Conservation (phyloP, 2,888 invertebrate genomes). For the Spodoptera littoralis region DNA sequence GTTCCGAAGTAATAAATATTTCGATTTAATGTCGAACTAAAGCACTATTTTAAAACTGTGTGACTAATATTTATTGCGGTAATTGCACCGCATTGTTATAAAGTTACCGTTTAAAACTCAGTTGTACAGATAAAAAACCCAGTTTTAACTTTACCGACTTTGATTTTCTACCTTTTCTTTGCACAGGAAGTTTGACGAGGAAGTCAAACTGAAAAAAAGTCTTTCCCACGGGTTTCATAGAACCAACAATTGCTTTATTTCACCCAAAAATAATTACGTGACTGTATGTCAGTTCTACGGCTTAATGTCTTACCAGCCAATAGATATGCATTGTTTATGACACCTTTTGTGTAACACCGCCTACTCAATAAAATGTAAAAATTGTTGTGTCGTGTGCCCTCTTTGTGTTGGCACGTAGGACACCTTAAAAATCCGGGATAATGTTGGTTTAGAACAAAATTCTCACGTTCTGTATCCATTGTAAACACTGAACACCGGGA, state of each 20-base stretch:
- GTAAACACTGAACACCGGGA: slow-evolving; percentile 79
- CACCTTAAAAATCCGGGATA: slow-evolving; percentile 68
- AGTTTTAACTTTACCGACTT: slow-evolving; percentile 14
- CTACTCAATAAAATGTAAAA: slow-evolving; percentile 76
- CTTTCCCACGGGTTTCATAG: slow-evolving; percentile 80
- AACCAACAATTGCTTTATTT: slow-evolving; percentile 81
- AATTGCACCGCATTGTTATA: background rate
- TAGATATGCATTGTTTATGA: slow-evolving; percentile 80
- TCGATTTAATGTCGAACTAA: background rate
- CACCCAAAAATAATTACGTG: slow-evolving; percentile 83
- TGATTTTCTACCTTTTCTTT: slow-evolving; percentile 34
- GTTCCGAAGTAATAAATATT: background rate
- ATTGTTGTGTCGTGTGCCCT: slow-evolving; percentile 71
- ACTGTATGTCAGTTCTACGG: slow-evolving; percentile 80
- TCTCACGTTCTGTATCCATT: slow-evolving; percentile 85
- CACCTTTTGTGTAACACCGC: slow-evolving; percentile 79
- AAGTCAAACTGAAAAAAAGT: slow-evolving; percentile 61
- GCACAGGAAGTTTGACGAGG: slow-evolving; percentile 70
- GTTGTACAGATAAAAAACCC: background rate
- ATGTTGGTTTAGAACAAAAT: slow-evolving; percentile 79
- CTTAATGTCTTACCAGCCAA: slow-evolving; percentile 75
- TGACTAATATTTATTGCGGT: background rate
- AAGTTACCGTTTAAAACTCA: background rate
- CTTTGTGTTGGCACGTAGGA: slow-evolving; percentile 81
- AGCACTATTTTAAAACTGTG: background rate